Percentiles rank a stretch among this genome's conserved stretches.
These are phyloP conservation scores for Drosophila koepferae DNA, from an alignment of 2,888 invertebrate species.

Conservation along the genomic window DNA sequence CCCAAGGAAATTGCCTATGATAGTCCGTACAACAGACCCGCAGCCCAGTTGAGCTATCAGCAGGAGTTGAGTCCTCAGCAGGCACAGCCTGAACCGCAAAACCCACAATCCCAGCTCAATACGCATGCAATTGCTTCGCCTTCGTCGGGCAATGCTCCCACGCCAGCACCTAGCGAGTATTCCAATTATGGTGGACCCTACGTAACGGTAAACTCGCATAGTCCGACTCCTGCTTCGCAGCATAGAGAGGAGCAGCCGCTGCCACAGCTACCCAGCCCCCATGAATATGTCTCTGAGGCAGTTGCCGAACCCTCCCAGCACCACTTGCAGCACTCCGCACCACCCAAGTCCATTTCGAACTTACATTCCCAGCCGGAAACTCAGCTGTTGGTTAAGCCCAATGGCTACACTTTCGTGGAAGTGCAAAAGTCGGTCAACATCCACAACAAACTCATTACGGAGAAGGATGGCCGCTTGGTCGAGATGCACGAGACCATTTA, in stretches of 20 bases:
- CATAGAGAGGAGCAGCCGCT: slow-evolving; percentile 17
- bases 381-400: slow-evolving; percentile 74
- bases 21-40: slow-evolving; percentile 43
- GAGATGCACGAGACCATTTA: slow-evolving; percentile 83
- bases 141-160: not conserved
- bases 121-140: slow-evolving; percentile 60
- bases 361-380: slow-evolving; percentile 20
- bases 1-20: slow-evolving; percentile 37
- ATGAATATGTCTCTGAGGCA: slow-evolving; percentile 76
- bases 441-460: slow-evolving; percentile 84
- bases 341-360: slow-evolving; percentile 7
- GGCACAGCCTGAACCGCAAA: slow-evolving; percentile 14
- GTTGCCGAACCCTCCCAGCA: slow-evolving; percentile 56
- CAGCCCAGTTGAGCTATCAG: slow-evolving; percentile 63
- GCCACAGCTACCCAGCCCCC: slow-evolving; percentile 59
- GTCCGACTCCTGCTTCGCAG: slow-evolving; percentile 11
- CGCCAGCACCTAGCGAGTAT: slow-evolving; percentile 19
- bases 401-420: slow-evolving; percentile 87
- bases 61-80: slow-evolving; percentile 32
- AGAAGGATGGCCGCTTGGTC: slow-evolving; percentile 79
- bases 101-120: slow-evolving; percentile 37
- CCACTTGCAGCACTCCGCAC: slow-evolving; percentile 44
- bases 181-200: slow-evolving; percentile 57
- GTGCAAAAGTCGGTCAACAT: slow-evolving; percentile 88
- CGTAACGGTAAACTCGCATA: slow-evolving; percentile 68